Percentiles rank a stretch among this genome's conserved stretches.
Conservation (phyloP, 1,140 invertebrate genomes). For the Spodoptera frugiperda region DNA sequence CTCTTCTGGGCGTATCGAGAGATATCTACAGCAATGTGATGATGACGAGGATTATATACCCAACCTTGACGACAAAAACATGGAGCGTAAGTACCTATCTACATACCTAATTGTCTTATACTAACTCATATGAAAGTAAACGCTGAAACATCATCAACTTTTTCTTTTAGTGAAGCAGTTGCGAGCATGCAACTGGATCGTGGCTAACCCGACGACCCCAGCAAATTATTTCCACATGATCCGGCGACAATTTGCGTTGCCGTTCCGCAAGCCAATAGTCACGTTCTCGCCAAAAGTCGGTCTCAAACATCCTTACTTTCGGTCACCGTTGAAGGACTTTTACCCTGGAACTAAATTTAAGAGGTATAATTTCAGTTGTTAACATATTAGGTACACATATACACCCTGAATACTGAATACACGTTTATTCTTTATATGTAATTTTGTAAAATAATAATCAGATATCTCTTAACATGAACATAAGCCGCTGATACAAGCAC, state of each 20-base stretch:
- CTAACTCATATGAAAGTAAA: not conserved
- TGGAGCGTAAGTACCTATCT: conserved; percentile 78
- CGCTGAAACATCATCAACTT: too few relatives aligned
- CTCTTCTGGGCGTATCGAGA: conserved; percentile 92
- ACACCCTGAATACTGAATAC: too few relatives aligned
- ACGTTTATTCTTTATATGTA: too few relatives aligned
- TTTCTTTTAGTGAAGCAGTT: conserved; percentile 89
- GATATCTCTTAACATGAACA: too few relatives aligned
- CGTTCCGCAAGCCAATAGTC: conserved; percentile 94
- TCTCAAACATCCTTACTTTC: conserved; percentile 82
- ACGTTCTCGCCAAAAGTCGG: conserved; percentile 93
- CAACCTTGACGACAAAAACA: conserved; percentile 80
- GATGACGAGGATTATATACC: conserved; percentile 89
- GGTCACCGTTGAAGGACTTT: conserved; percentile 76
- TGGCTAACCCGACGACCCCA: conserved; percentile 94
- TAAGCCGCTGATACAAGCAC: too few relatives aligned
- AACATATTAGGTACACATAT: too few relatives aligned
- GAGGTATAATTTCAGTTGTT: conserved; percentile 59
- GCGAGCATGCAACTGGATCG: conserved; percentile 92
- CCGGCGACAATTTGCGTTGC: conserved; percentile 93
- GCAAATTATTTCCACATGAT: conserved; percentile 95
- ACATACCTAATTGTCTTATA: not conserved
- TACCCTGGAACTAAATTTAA: conserved; percentile 67
- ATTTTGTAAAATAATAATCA: too few relatives aligned
- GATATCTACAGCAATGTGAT: conserved; percentile 93